Evolutionary conservation across 2,797 vertebrate species (phyloP), one percentile per base, ranked within the genome.

Genomic region (Catostomus latipinnis): DNA sequence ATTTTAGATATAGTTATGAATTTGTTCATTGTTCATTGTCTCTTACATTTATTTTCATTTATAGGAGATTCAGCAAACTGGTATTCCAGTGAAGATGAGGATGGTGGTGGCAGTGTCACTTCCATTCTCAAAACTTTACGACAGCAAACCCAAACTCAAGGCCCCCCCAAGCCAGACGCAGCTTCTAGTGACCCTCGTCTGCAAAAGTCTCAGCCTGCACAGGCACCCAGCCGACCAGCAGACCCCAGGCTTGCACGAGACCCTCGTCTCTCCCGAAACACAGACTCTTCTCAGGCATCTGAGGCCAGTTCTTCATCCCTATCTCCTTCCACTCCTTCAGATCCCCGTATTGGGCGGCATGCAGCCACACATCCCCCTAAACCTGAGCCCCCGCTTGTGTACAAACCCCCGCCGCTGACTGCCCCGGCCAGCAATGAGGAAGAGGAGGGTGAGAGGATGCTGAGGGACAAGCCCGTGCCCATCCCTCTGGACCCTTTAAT

Each of bases 71-170:
- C 96, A 0, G 96, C 96, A 6, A 98, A 96, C 87, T 98, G 97
- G 97, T 99, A 99, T 87, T 99, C 97, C 2, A 99, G 97, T 9
- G 97, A 99, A 0, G 97, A 99, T 48, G 97, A 99, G 0, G 97
- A 99, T 0, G 96, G 96, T 0, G 95, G 97, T 0, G 93, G 96
- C 18, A 98, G 97, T 0, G 96, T 98, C 70, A 96, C 95, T 4
- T 97, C 95, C 50, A 99, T 99, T 60, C 72, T 99, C 12, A 98
- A 97, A 87, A 97, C 95, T 0, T 90, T 99, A 6, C 91, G 97
- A 2, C 97, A 98, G 73, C 97, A 99, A 82, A 96, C 94, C 11
- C 91, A 94, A 84, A 95, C 94, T 6, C 91, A 93, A 84, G 88
- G 84, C 0, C 83, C 95, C 4, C 67, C 83, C 1, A 94, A 92